Evolutionary conservation across 1,140 invertebrate genomes (phyloP).

Genomic region (Panagrolaimus sp.): DNA sequence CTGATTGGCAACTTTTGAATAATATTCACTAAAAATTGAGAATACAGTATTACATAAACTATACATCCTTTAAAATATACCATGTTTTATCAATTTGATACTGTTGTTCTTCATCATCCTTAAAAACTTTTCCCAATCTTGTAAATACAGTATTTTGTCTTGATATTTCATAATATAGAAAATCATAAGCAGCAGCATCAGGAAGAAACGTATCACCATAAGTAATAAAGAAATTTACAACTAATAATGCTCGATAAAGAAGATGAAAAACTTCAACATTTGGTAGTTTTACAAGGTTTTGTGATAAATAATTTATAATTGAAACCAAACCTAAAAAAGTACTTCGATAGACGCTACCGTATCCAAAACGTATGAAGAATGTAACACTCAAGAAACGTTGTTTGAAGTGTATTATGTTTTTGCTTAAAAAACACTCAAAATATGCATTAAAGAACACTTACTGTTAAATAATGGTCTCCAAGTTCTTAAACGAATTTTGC

Average conservation of each 20-base stretch:
- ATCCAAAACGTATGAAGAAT: too few species aligned
- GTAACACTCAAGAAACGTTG: too few species aligned
- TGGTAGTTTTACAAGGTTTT: constrained; percentile 69
- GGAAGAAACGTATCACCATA: constrained; percentile 32
- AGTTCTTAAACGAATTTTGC: constrained; percentile 74
- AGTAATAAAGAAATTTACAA: constrained; percentile 32
- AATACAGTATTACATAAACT: too few species aligned
- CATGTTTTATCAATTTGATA: not conserved
- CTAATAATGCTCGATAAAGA: constrained; percentile 15
- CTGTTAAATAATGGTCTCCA: constrained; percentile 83
- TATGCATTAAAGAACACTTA: constrained; percentile 10
- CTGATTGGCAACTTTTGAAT: constrained; percentile 21
- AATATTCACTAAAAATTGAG: constrained; percentile 15
- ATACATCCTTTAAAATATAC: not conserved
- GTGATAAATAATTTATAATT: constrained; percentile 79
- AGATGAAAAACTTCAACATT: constrained; percentile 18
- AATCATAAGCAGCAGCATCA: constrained; percentile 32
- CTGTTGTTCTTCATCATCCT: constrained; percentile 59
- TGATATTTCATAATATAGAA: constrained; percentile 30
- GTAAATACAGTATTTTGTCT: constrained; percentile 26
- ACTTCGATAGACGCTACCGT: too few species aligned
- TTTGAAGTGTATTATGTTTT: too few species aligned
- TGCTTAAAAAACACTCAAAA: not conserved
- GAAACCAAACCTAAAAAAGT: constrained; percentile 72
- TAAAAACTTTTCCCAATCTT: constrained; percentile 83